These are phyloP conservation scores for rabbit (Oryctolagus cuniculus) DNA, from an alignment of 2,113 vertebrate species.

Conservation along the genomic window DNA sequence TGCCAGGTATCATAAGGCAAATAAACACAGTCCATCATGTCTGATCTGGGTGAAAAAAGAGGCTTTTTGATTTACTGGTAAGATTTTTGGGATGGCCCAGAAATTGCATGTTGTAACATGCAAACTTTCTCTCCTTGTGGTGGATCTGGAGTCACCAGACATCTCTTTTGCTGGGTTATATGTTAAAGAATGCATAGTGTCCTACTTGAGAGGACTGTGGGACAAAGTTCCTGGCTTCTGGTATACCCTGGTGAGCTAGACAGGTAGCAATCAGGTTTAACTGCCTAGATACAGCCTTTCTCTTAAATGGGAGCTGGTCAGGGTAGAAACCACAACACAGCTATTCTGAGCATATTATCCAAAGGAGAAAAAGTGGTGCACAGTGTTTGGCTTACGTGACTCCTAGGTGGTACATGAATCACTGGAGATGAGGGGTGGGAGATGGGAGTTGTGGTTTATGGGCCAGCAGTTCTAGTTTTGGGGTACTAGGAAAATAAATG, in stretches of 20 bases:
- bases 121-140: background rate
- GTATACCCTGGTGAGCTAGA: background rate
- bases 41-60: background rate
- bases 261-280: background rate
- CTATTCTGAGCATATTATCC: background rate
- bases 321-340: background rate
- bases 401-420: background rate
- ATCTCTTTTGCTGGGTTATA: background rate
- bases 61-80: background rate
- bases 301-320: background rate
- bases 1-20: background rate
- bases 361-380: background rate
- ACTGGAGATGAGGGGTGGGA: background rate
- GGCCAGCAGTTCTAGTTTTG: background rate
- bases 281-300: background rate
- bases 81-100: background rate
- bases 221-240: background rate
- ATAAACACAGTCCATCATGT: background rate
- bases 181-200: background rate
- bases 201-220: background rate
- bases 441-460: background rate
- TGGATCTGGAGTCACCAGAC: background rate
- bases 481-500: background rate
- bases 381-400: background rate
- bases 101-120: background rate